A percentile compares a stretch with the other conserved stretches of the same genome.
Evolutionary conservation across 2,113 vertebrate genomes (phyloP).

Genomic region (Edolisoma coerulescens): DNA sequence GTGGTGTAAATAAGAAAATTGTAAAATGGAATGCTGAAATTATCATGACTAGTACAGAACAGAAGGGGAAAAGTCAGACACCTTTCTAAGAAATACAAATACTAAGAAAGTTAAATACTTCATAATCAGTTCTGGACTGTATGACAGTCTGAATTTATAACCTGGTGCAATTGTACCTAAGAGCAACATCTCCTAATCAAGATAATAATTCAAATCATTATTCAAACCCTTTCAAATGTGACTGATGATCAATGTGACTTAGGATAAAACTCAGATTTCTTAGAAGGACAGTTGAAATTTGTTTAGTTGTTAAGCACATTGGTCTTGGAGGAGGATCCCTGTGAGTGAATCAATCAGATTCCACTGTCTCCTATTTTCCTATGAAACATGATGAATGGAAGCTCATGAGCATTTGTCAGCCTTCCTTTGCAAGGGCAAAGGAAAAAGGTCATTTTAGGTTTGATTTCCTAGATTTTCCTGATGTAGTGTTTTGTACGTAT

Average conservation of each 20-base stretch:
- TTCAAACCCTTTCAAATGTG: background rate
- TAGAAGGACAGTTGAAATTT: background rate
- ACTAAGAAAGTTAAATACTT: background rate
- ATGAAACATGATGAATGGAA: background rate
- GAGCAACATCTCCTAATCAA: background rate
- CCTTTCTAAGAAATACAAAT: background rate
- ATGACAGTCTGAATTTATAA: background rate
- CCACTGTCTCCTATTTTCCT: background rate
- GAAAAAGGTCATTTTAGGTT: background rate
- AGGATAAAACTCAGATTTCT: background rate
- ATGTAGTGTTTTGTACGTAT: background rate
- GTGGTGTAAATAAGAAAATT: conserved; percentile 11
- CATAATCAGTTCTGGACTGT: background rate
- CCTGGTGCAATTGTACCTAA: background rate
- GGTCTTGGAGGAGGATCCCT: background rate
- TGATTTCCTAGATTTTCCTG: background rate
- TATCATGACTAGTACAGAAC: background rate
- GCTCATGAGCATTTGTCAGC: background rate
- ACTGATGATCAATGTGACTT: background rate
- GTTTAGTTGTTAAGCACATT: background rate
- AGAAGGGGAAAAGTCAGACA: background rate
- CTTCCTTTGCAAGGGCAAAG: background rate
- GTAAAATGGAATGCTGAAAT: background rate
- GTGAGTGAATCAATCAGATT: background rate
- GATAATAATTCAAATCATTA: background rate